phyloP scores from a whole-genome alignment of 2,113 vertebrate species.

The Henicopernis longicauda region DNA sequence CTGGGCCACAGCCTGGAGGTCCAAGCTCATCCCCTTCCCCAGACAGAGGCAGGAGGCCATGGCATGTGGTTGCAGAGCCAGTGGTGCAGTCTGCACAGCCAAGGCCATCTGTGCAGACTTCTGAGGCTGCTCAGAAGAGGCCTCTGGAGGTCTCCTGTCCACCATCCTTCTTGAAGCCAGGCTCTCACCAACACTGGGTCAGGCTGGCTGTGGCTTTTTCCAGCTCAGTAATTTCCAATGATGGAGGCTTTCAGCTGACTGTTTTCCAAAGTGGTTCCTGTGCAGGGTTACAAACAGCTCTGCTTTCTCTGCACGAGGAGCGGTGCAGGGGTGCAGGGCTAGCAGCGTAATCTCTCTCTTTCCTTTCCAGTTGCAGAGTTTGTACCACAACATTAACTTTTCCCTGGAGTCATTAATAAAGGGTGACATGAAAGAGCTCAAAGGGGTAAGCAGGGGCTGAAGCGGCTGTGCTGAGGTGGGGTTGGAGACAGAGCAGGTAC shows the following conservation, averaged over 20 bases:
- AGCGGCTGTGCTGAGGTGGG: neutral
- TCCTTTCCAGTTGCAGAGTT: constrained; percentile 69
- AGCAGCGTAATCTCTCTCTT: neutral
- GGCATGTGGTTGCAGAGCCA: neutral
- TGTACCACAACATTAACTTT: constrained; percentile 74
- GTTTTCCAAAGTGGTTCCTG: neutral
- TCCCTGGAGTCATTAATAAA: constrained; percentile 73
- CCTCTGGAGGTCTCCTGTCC: neutral
- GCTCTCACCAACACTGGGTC: neutral
- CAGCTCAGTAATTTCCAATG: neutral
- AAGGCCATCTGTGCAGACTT: neutral
- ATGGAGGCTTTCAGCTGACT: neutral
- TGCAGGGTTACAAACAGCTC: neutral
- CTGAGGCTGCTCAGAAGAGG: neutral
- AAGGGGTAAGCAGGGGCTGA: constrained; percentile 66
- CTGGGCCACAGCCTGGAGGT: neutral
- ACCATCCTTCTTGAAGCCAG: neutral
- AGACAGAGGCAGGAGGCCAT: neutral
- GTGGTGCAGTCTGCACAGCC: neutral
- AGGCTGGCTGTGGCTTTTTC: neutral
- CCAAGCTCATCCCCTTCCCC: neutral
- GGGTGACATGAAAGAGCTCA: constrained; percentile 73
- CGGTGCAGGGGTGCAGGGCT: no score
- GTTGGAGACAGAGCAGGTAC: neutral
- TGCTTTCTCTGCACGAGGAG: neutral